A percentile compares a stretch with the other conserved stretches of the same genome.
Evolutionary conservation across 2,888 invertebrate genomes (phyloP).

Genomic region (Mellilla xanthometata): DNA sequence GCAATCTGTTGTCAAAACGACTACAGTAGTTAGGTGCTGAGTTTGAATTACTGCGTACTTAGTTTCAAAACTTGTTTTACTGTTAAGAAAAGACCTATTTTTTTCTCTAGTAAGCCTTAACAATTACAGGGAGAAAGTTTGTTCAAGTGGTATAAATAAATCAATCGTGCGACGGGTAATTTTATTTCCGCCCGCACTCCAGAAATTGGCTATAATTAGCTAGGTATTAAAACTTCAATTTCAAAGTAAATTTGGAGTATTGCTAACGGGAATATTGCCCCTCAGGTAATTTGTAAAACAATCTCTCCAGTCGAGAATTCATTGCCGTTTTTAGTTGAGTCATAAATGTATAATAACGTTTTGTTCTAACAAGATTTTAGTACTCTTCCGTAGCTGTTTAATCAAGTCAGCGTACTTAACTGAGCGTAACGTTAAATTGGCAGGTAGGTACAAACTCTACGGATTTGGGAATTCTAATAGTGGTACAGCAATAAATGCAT

Average conservation of each 20-base stretch:
- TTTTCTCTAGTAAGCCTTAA: too few relatives aligned
- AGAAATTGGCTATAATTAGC: conserved; percentile 37
- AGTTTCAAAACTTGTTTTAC: too few relatives aligned
- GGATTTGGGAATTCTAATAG: neutral
- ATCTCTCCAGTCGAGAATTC: conserved; percentile 31
- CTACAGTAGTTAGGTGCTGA: too few relatives aligned
- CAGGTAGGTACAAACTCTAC: conserved; percentile 7
- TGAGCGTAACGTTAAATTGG: conserved; percentile 19
- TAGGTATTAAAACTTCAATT: conserved; percentile 39
- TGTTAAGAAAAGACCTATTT: too few relatives aligned
- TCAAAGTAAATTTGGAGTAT: conserved; percentile 48
- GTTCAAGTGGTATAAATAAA: too few relatives aligned
- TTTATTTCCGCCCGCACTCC: too few relatives aligned
- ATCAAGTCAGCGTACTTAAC: conserved; percentile 34
- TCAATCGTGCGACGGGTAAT: too few relatives aligned
- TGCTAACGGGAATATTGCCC: conserved; percentile 46
- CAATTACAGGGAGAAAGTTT: too few relatives aligned
- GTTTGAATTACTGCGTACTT: too few relatives aligned
- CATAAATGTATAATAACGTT: conserved; percentile 35
- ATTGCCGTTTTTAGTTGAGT: conserved; percentile 24
- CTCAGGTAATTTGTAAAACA: conserved; percentile 54
- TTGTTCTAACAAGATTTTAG: conserved; percentile 26
- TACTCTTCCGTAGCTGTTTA: conserved; percentile 34
- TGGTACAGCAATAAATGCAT: neutral
- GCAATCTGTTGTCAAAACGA: too few relatives aligned